Conservation (phyloP, 2,888 invertebrate species). For the Thelaira solivaga region DNA sequence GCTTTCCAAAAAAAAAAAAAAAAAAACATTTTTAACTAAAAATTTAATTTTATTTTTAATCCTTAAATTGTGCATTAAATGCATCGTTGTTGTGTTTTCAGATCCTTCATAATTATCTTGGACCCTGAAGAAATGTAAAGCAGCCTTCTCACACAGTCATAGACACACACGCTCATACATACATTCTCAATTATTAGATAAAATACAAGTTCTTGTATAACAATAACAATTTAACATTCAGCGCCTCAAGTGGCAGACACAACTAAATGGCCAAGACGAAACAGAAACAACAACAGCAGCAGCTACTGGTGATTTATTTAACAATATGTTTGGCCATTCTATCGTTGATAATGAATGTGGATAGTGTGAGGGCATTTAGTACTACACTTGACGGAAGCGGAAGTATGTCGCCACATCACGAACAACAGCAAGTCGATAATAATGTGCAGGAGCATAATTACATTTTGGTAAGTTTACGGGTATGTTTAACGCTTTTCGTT, state of each 20-base stretch:
- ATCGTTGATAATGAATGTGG: slow-evolving; percentile 35
- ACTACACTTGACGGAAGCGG: slow-evolving; percentile 46
- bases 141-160: not conserved
- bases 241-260: slow-evolving; percentile 49
- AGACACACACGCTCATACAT: not conserved
- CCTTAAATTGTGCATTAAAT: no score
- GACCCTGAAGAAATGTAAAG: no score
- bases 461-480: not conserved
- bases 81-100: no score
- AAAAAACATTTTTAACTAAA: no score
- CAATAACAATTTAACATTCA: slow-evolving; percentile 29
- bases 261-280: slow-evolving; percentile 59
- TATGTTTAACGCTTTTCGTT: no score
- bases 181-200: no score
- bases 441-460: slow-evolving; percentile 40
- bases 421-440: slow-evolving; percentile 37
- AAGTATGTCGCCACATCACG: slow-evolving; percentile 44
- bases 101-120: no score
- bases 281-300: slow-evolving; percentile 41
- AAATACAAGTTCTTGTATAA: not conserved
- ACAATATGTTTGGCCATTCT: slow-evolving; percentile 43
- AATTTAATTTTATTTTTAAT: no score
- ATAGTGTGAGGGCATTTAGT: slow-evolving; percentile 42
- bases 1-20: no score
- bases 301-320: slow-evolving; percentile 44